phyloP scores from a whole-genome alignment of 2,113 vertebrate genomes.

The Channa argus region DNA sequence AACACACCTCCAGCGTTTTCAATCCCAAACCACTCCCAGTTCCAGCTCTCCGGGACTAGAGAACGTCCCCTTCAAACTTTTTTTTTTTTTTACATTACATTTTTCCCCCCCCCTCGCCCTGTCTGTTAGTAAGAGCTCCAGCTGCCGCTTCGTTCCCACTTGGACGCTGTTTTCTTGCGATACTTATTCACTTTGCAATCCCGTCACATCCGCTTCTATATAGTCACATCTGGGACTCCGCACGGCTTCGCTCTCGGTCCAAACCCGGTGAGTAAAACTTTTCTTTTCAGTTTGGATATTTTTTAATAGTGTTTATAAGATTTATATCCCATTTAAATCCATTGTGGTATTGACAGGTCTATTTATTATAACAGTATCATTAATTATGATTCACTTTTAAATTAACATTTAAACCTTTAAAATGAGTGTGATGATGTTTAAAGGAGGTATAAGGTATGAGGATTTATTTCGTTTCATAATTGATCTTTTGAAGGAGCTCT shows the following conservation, averaged over 20 bases:
- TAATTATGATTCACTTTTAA: too few relatives aligned
- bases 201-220: too few relatives aligned
- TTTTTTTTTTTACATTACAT: not conserved
- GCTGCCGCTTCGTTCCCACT: conserved; percentile 43
- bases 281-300: conserved; percentile 18
- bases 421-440: too few relatives aligned
- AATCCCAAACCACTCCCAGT: conserved; percentile 75
- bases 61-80: conserved; percentile 33
- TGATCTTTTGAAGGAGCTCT: not conserved
- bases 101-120: not conserved
- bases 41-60: conserved; percentile 32
- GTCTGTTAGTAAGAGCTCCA: conserved; percentile 37
- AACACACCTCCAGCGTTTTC: conserved; percentile 22
- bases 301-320: conserved; percentile 16
- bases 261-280: conserved; percentile 53
- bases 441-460: too few relatives aligned
- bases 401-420: too few relatives aligned
- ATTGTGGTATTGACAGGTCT: not conserved
- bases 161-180: conserved; percentile 32
- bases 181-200: not conserved
- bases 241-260: not conserved
- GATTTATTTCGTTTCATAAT: too few relatives aligned
- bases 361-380: not conserved
- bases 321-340: conserved; percentile 16
- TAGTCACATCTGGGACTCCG: not conserved